These are phyloP conservation scores for Hemicrepidius hirtus DNA, from an alignment of 2,888 invertebrate species.

Conservation along the genomic window DNA sequence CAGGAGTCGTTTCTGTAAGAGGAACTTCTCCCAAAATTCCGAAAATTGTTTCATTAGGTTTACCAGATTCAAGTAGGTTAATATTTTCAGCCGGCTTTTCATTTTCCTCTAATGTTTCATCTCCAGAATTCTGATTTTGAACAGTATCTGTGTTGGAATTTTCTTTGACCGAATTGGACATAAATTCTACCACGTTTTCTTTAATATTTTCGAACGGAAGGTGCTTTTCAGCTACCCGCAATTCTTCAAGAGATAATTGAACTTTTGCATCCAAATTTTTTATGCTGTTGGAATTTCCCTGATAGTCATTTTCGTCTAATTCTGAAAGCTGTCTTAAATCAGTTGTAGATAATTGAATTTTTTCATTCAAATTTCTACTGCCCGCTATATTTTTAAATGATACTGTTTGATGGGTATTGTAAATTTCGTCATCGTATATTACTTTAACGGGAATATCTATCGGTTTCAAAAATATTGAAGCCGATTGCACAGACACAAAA, in stretches of 20 bases:
- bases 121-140: neutral
- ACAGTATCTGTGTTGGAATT: neutral
- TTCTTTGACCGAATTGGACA: conserved; percentile 8
- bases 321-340: conserved; percentile 39
- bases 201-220: conserved; percentile 33
- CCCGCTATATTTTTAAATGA: neutral
- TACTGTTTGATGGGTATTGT: neutral
- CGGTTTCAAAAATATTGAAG: conserved; percentile 53
- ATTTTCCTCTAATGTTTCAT: neutral
- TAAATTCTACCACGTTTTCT: neutral
- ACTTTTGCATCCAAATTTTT: conserved; percentile 62
- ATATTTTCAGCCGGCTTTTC: conserved; percentile 8
- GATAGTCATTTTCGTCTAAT: neutral
- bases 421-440: conserved; percentile 46
- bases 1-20: neutral
- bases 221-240: conserved; percentile 52
- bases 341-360: conserved; percentile 62
- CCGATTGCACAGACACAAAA: conserved; percentile 58
- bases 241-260: conserved; percentile 60
- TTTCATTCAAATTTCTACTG: conserved; percentile 62
- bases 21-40: conserved; percentile 1
- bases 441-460: conserved; percentile 54
- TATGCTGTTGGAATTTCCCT: conserved; percentile 44
- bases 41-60: conserved; percentile 4
- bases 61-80: neutral